phyloP scores from a whole-genome alignment of 64 coral and sea anemone species.

The Porites lutea region DNA sequence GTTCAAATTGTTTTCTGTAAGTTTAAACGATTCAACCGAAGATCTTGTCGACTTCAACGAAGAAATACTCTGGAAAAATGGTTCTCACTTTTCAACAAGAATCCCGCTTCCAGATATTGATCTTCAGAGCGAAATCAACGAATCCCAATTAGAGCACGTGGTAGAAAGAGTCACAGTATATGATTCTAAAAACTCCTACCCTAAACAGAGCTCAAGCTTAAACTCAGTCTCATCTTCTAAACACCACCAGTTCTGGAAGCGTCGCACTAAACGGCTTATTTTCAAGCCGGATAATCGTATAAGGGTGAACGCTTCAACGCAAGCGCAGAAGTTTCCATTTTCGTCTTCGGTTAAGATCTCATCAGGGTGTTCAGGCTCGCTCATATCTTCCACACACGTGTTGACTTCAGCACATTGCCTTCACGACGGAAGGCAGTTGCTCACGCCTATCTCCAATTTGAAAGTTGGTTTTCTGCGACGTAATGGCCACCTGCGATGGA shows the following conservation, averaged over 20 bases:
- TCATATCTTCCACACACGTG: conserved; percentile 73
- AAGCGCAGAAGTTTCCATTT: conserved; percentile 82
- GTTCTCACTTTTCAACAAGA: background rate
- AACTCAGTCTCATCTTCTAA: background rate
- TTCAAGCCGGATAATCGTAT: conserved; percentile 65
- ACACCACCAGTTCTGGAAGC: background rate
- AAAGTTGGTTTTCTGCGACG: conserved; percentile 68
- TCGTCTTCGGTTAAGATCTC: conserved; percentile 83
- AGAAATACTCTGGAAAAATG: conserved; percentile 28
- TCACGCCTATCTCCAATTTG: conserved; percentile 35
- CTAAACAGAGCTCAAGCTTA: background rate
- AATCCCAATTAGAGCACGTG: conserved; percentile 2
- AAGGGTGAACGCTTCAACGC: conserved; percentile 6
- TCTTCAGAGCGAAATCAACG: background rate
- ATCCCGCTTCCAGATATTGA: background rate
- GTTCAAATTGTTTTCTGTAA: background rate
- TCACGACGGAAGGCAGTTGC: conserved; percentile 63
- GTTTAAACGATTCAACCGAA: background rate
- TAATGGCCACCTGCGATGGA: conserved; percentile 60
- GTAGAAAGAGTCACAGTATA: background rate
- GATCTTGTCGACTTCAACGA: conserved; percentile 21
- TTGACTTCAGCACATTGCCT: conserved; percentile 85
- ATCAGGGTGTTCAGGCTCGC: conserved; percentile 75
- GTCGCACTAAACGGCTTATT: conserved; percentile 46
- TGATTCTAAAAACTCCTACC: background rate